phyloP scores from a whole-genome alignment of 2,797 vertebrate species.

The Malurus splendens region DNA sequence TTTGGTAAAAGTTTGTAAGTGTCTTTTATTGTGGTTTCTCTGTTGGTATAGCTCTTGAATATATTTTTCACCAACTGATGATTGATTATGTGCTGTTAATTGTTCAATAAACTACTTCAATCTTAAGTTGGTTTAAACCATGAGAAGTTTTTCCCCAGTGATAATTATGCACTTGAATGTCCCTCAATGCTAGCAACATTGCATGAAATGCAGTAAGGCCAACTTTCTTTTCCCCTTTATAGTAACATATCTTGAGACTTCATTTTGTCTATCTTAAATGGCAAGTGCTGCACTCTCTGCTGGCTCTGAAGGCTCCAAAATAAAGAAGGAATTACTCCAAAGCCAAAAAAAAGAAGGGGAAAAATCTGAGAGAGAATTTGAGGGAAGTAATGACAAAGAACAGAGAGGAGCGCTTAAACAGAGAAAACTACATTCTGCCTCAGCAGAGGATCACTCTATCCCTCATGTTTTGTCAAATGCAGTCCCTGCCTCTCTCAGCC shows the following conservation, averaged over 20 bases:
- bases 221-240: not conserved
- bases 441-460: not conserved
- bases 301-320: not conserved
- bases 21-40: not conserved
- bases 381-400: not conserved
- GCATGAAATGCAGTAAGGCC: not conserved
- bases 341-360: not conserved
- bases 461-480: not conserved
- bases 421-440: not conserved
- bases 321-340: not conserved
- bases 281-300: not conserved
- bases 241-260: not conserved
- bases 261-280: not conserved
- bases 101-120: not conserved
- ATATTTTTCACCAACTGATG: not conserved
- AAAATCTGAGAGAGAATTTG: not conserved
- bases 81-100: not conserved
- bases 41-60: not conserved
- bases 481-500: not conserved
- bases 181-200: not conserved
- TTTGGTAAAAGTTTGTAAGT: not conserved
- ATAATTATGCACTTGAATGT: rapidly evolving
- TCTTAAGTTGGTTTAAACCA: not conserved
- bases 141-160: not conserved
- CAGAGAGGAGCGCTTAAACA: rapidly evolving